Base-by-base conservation (phyloP, 1,140 invertebrate genomes). In the Leptoteleia sp. region DNA sequence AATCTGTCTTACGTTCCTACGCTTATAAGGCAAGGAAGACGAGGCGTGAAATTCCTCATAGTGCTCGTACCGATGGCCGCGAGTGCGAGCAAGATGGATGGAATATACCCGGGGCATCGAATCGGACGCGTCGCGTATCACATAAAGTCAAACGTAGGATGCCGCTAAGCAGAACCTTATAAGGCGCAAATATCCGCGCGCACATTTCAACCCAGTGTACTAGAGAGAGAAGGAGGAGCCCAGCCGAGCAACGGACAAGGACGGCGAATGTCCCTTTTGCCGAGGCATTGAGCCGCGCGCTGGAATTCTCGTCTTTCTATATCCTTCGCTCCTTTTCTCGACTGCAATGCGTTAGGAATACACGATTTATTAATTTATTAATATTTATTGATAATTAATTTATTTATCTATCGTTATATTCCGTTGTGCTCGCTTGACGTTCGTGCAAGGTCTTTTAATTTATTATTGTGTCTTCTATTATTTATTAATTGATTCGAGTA, bases 151-250 rank as follows among this genome's bases (percentile, higher is more conserved):
- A 80, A 76, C 67, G 67, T 73, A 45, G 72, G 67, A 76, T 61
- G 79, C 79, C 57, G 68, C 79, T 80, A 80, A 80, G 65, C 73
- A 72, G 54, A 57, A 67, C 78, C 72, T 73, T 80, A 75, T 80
- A 80, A 57, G 77, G 77, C 54, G 45, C 54, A 80, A 80, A 80
- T 80, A 76, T 76, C 71, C 59, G 65, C 65, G 61, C 76, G 48
- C 67, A 68, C 59, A 68, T 73, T 79, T 57, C 71, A n/a, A 50
- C 59, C 40, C 42, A 22, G 43, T 35, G 47, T 50, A 19, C 16
- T 35, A 1, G 54, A 40, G 52, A 47, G 43, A 50, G 19, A 64
- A 17, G 42, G 7, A 50, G n/a, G n/a, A n/a, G n/a, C n/a, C n/a
- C n/a, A n/a, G n/a, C n/a, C n/a, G 25, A 31, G 13, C 43, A 35